phyloP scores from a whole-genome alignment of 2,888 invertebrate species.

The Anthoptus insignis region DNA sequence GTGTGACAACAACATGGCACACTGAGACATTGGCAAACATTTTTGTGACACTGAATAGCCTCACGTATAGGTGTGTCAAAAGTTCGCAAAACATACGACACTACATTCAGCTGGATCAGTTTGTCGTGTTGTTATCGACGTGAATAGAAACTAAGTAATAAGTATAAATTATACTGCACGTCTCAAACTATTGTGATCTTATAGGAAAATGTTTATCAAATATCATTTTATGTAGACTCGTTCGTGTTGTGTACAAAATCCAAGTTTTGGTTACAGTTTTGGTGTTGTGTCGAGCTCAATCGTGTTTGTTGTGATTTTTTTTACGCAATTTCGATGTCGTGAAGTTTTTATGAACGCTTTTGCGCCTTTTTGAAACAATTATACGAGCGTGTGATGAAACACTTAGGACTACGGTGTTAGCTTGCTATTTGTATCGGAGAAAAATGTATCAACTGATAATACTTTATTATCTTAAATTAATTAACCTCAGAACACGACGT shows the following conservation, averaged over 20 bases:
- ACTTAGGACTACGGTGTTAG: slow-evolving; percentile 11
- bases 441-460: no score
- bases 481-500: no score
- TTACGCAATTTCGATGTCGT: slow-evolving; percentile 79
- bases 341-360: slow-evolving; percentile 81
- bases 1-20: no score
- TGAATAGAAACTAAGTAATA: slow-evolving; percentile 8
- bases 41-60: no score
- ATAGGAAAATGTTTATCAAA: slow-evolving; percentile 20
- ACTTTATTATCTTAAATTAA: no score
- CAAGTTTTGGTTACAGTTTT: slow-evolving; percentile 50
- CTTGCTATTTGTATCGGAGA: slow-evolving; percentile 14
- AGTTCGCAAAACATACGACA: no score
- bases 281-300: slow-evolving; percentile 60
- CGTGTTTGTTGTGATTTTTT: slow-evolving; percentile 70
- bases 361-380: slow-evolving; percentile 75
- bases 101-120: no score
- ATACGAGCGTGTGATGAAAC: slow-evolving; percentile 54
- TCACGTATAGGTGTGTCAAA: no score
- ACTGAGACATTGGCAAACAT: no score
- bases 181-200: slow-evolving; percentile 48
- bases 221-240: slow-evolving; percentile 41
- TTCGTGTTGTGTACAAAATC: slow-evolving; percentile 30
- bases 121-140: no score
- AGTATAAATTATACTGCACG: slow-evolving; percentile 19